Base-by-base conservation (phyloP, 2,888 invertebrate species). In the Pherbina coryleti region DNA sequence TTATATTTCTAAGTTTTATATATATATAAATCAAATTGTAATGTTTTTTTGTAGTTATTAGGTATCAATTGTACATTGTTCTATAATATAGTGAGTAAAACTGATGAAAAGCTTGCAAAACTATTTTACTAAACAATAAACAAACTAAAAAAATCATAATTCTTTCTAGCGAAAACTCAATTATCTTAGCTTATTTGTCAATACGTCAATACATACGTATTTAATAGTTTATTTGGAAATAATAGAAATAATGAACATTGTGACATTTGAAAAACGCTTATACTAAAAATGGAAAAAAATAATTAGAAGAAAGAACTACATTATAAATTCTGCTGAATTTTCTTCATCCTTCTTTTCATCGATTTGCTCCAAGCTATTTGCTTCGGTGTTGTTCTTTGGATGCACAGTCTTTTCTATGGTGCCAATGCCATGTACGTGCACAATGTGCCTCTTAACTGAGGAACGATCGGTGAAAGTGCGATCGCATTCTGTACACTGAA, bases 391-490 rank as follows among this genome's bases (percentile, higher is more conserved):
- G 28, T 9, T 71, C 64, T 60, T 19, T 71, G 22, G 19, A 77
- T 44, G 22, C 44, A 44, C 44, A 1, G n/a, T n/a, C 70, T 49
- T 19, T 4, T 71, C 25, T 67, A 79, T 60, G 57, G 73, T 80
- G 8, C 22, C 17, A 37, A 78, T 79, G 0, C 83, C 81, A 79
- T 90, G 89, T 17, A 88, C 84, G 44, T 83, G 85, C 60, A 88
- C 85, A 57, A 91, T 86, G 84, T 95, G 95, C 5, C 95, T 90
- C 79, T 92, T 90, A 70, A 95, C 89, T 0, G 95, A 94, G 83
- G 94, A 94, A 84, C 93, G 93, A 90, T 95, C 95, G 17, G 91
- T 92, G 87, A 95, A 95, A 9, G 91, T 90, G 64, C 93, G 93
- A 75, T 91, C 91, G 86, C 95, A 95, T 82, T 91, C 91, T 8